A percentile compares a stretch with the other conserved stretches of the same genome.
phyloP scores from a whole-genome alignment of 2,888 invertebrate species.

The Griposia aprilina region DNA sequence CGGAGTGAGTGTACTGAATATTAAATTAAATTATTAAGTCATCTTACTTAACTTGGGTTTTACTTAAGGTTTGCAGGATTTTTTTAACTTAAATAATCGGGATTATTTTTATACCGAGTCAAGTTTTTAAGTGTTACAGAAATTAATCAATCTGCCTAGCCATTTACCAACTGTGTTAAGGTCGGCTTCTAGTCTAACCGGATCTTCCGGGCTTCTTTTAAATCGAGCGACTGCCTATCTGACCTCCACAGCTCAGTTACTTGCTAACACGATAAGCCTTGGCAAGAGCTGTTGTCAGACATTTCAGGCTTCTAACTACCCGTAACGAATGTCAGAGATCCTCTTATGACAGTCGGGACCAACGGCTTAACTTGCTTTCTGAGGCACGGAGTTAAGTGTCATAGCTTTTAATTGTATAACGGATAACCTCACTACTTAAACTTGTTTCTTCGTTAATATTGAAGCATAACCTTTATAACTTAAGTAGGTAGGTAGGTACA shows the following conservation, averaged over 20 bases:
- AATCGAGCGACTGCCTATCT: background rate
- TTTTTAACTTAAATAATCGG: background rate
- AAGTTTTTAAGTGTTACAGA: background rate
- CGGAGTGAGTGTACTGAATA: constrained; percentile 32
- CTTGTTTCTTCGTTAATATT: background rate
- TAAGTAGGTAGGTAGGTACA: background rate
- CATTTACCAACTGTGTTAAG: background rate
- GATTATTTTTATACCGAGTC: background rate
- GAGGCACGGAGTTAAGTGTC: background rate
- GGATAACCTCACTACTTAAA: no score
- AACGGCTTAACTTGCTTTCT: background rate
- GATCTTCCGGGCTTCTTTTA: no score
- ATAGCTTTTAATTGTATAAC: background rate
- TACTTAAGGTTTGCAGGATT: background rate
- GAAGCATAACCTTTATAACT: background rate
- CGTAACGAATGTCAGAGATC: background rate
- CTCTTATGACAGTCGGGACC: background rate
- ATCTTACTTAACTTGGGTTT: constrained; percentile 2
- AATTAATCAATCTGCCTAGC: background rate
- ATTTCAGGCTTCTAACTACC: background rate
- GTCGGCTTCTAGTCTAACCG: background rate
- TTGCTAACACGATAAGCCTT: background rate
- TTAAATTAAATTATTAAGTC: constrained; percentile 46
- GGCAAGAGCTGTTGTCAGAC: background rate
- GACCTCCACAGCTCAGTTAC: background rate